Percentiles rank a stretch among this genome's conserved stretches.
Conservation (phyloP, 2,113 vertebrate species). For the Odocoileus virginianus region DNA sequence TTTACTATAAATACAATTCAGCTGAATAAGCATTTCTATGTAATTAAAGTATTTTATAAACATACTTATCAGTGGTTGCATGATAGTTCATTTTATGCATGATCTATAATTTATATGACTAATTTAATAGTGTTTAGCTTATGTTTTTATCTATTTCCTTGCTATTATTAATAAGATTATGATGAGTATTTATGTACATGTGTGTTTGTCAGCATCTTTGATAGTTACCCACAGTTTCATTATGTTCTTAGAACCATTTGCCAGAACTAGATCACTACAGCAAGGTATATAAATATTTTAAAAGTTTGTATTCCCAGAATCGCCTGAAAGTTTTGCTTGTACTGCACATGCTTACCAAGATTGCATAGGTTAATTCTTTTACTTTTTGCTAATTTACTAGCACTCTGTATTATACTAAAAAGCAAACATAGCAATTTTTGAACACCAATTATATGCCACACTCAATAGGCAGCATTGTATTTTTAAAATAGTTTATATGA, state of each 20-base stretch:
- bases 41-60: constrained; percentile 16
- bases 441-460: neutral
- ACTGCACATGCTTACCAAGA: neutral
- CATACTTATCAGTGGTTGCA: neutral
- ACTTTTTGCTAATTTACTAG: neutral
- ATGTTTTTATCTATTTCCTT: neutral
- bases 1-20: neutral
- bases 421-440: neutral
- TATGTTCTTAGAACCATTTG: neutral
- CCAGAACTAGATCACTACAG: neutral
- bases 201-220: neutral
- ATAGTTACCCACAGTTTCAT: neutral
- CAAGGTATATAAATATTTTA: neutral
- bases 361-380: neutral
- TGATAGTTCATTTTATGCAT: neutral
- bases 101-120: neutral
- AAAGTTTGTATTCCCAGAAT: neutral
- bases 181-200: neutral
- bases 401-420: neutral
- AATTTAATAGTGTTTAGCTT: neutral
- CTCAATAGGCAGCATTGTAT: neutral
- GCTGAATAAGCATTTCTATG: neutral
- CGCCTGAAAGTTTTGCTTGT: neutral
- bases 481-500: neutral
- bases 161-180: neutral